These are phyloP conservation scores for Micromesistius poutassou DNA, from an alignment of 2,797 vertebrate genomes.

Conservation along the genomic window DNA sequence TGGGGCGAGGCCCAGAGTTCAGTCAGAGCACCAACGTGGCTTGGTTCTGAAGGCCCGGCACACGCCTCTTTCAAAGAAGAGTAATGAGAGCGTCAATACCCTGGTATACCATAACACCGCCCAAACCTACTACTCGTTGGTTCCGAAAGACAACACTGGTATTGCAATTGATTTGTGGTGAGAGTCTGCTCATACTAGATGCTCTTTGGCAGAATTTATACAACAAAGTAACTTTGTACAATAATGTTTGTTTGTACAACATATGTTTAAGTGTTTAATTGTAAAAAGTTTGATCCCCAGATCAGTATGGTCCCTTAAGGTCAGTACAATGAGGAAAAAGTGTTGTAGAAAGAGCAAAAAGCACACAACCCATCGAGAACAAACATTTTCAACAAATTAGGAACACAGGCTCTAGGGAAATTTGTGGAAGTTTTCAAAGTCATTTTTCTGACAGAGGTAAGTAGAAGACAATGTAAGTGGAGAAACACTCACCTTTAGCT, in stretches of 20 bases:
- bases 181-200: too few species aligned
- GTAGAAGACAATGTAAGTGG: background rate
- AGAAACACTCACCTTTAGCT: slow-evolving; percentile 67
- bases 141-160: too few species aligned
- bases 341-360: too few species aligned
- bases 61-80: too few species aligned
- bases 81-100: too few species aligned
- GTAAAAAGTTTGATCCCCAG: background rate
- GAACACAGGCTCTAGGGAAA: background rate
- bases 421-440: background rate
- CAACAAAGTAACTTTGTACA: background rate
- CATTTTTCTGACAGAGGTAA: background rate
- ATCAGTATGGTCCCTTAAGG: background rate
- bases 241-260: background rate
- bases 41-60: too few species aligned
- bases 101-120: too few species aligned
- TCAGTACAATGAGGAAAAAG: background rate
- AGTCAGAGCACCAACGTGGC: too few species aligned
- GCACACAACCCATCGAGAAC: background rate
- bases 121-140: too few species aligned
- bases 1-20: too few species aligned
- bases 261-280: background rate
- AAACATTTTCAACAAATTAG: background rate
- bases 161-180: too few species aligned
- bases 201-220: background rate